Evolutionary conservation across 1,140 invertebrate species (phyloP), one percentile per base, ranked within the genome.

Genomic region (Himalopsyche phryganea): DNA sequence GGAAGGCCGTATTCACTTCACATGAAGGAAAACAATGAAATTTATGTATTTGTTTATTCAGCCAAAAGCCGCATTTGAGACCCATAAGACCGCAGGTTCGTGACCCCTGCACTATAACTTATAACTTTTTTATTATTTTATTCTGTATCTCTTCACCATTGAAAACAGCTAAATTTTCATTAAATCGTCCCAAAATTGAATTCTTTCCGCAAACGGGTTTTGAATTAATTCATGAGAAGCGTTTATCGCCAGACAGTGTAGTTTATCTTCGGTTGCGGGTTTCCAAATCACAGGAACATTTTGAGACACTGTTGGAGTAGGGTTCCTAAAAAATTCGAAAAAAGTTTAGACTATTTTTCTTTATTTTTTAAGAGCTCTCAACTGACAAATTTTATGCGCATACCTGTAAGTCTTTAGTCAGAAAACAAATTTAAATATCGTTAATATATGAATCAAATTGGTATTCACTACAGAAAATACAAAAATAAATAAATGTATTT

Each of bases 221-320:
- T 42, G 33, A 6, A 48, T 14, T 19, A 63, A 15, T 11, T 41
- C 40, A 15, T 48, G 14, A 7, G 54, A 18, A 38, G 51, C 36
- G 23, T 55, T 33, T 13, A 63, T 58, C 11, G 50, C 18, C 11
- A 58, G 41, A 46, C 55, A 63, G 35, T 58, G 54, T 1, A 46
- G 28, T 7, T 55, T 41, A 10, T 58, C 17, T 54, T 50, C 17
- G 18, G 36, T 61, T n/a, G 73, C 67, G 0, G 72, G 69, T 9
- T 67, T 59, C 77, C 77, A 79, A 13, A 65, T 67, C n/a, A 70
- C 66, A 15, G 58, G 66, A 54, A 75, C 35, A 61, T 71, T 69
- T 9, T 71, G 66, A 5, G 32, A 10, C 5, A 36, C 61, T 6
- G 50, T 13, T 1, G 72, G 71, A 18, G 75, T 79, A 6, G 77